phyloP scores from a whole-genome alignment of 2,113 vertebrate species.

The Ameiurus melas region DNA sequence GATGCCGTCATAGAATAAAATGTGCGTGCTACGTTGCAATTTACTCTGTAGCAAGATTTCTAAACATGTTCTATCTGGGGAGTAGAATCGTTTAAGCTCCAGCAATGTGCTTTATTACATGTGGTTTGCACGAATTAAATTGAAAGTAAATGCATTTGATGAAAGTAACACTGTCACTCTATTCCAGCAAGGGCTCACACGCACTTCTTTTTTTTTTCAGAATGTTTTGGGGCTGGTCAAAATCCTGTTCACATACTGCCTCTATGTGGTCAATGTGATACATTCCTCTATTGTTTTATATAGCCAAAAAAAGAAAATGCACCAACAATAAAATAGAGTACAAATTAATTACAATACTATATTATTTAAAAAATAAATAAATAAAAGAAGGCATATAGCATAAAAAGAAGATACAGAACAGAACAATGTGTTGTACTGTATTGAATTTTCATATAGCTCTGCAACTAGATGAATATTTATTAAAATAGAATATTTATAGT shows the following conservation, averaged over 20 bases:
- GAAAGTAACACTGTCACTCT: constrained; percentile 46
- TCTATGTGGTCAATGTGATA: constrained; percentile 75
- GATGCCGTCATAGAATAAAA: constrained; percentile 7
- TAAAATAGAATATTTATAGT: not conserved
- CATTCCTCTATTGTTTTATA: constrained; percentile 62
- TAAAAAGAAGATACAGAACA: not conserved
- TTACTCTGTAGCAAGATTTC: constrained; percentile 19
- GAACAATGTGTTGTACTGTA: not conserved
- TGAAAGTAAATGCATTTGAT: constrained; percentile 18
- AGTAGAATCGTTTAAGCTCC: constrained; percentile 32
- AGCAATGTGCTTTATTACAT: constrained; percentile 11
- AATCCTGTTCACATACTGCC: constrained; percentile 81
- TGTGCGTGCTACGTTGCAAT: not conserved
- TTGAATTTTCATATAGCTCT: not conserved
- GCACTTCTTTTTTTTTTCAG: constrained; percentile 38
- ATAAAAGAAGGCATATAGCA: not conserved
- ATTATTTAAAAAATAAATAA: no score
- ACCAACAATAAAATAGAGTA: constrained; percentile 12
- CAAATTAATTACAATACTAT: not conserved
- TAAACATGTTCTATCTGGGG: constrained; percentile 26
- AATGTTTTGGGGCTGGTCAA: constrained; percentile 38
- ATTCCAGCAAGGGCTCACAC: constrained; percentile 53
- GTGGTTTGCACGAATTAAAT: constrained; percentile 4
- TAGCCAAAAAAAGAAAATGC: not conserved
- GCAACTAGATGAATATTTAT: not conserved